Evolutionary conservation across 2,113 vertebrate genomes (phyloP).

Genomic region (Cebus imitator): DNA sequence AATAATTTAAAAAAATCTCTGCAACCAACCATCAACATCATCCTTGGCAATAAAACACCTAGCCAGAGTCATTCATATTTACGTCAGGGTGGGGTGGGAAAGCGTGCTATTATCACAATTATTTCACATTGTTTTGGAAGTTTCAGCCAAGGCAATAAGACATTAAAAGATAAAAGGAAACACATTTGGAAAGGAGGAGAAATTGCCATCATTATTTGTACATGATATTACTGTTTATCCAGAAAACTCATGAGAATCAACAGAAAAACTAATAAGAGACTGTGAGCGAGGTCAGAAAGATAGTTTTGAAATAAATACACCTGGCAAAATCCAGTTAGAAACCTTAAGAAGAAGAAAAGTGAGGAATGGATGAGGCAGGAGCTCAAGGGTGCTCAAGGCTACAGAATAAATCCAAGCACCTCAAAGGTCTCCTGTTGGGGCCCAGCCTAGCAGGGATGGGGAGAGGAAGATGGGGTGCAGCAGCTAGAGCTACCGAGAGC

Average conservation of each 20-base stretch:
- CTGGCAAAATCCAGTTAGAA: constrained; percentile 11
- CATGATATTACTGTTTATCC: constrained; percentile 54
- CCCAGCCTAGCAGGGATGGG: neutral
- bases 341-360: neutral
- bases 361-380: neutral
- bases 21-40: neutral
- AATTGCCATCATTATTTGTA: constrained; percentile 55
- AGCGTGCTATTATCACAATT: constrained; percentile 28
- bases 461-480: neutral
- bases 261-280: constrained; percentile 42
- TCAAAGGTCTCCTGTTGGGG: neutral
- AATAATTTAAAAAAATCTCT: neutral
- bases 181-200: constrained; percentile 16
- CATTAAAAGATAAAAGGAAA: constrained; percentile 56
- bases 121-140: constrained; percentile 54
- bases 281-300: constrained; percentile 26
- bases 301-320: neutral
- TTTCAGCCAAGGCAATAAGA: neutral
- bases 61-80: neutral
- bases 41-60: constrained; percentile 45
- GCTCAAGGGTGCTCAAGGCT: neutral
- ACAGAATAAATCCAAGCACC: neutral
- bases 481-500: neutral
- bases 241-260: constrained; percentile 40
- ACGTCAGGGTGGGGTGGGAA: neutral